phyloP scores from a whole-genome alignment of 1,140 invertebrate species.

The Scylla paramamosain region DNA sequence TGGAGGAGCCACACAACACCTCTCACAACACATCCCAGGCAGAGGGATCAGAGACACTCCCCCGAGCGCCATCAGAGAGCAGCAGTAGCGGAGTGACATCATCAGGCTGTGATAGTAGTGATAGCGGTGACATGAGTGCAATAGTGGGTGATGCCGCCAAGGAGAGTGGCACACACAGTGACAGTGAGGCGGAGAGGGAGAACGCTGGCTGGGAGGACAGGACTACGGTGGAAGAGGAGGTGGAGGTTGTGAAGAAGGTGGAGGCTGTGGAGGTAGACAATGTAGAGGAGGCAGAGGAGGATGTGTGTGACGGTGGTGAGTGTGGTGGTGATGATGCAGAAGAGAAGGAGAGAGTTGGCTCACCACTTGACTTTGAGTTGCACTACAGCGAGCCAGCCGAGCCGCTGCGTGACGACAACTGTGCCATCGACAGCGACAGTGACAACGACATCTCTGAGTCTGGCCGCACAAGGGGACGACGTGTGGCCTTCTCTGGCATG shows the following conservation, averaged over 20 bases:
- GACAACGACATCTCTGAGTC: constrained; percentile 68
- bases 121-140: constrained; percentile 73
- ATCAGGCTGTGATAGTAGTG: constrained; percentile 72
- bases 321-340: background rate
- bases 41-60: background rate
- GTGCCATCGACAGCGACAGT: constrained; percentile 77
- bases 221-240: constrained; percentile 30
- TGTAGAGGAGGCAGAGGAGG: constrained; percentile 26
- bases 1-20: constrained; percentile 50
- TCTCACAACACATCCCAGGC: background rate
- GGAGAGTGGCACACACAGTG: constrained; percentile 40
- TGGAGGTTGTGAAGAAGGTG: background rate
- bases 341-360: constrained; percentile 57
- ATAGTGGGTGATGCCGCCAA: constrained; percentile 63
- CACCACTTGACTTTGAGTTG: constrained; percentile 71
- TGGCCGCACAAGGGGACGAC: constrained; percentile 54
- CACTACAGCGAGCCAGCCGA: constrained; percentile 75
- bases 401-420: constrained; percentile 75
- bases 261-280: constrained; percentile 43
- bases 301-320: background rate
- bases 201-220: constrained; percentile 61
- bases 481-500: constrained; percentile 69
- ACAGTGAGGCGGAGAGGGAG: constrained; percentile 51
- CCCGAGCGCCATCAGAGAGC: constrained; percentile 62
- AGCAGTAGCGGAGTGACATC: constrained; percentile 67